A percentile compares a stretch with the other conserved stretches of the same genome.
These are phyloP conservation scores for Craseonycteris thonglongyai DNA, from an alignment of 2,113 vertebrate species.

Conservation along the genomic window DNA sequence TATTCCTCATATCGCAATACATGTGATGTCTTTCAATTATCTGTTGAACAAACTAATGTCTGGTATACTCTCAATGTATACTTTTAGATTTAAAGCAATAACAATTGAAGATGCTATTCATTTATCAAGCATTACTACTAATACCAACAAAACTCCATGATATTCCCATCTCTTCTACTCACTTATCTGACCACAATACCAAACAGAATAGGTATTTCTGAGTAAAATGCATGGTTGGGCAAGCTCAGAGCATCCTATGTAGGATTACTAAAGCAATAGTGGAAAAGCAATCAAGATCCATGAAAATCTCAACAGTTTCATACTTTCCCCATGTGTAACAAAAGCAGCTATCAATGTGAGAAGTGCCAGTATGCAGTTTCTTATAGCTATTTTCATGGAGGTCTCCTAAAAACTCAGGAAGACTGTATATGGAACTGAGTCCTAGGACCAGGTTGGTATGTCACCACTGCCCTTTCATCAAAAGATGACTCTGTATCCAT, in stretches of 20 bases:
- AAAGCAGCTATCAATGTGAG: not conserved
- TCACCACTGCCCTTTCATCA: not conserved
- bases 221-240: not conserved
- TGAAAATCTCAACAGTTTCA: not conserved
- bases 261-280: not conserved
- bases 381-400: not conserved
- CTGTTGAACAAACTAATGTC: not conserved
- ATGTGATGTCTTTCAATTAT: not conserved
- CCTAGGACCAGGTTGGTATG: not conserved
- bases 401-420: not conserved
- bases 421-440: not conserved
- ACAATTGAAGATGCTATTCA: not conserved
- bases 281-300: not conserved
- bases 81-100: not conserved
- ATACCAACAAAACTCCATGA: not conserved
- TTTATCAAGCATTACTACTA: not conserved
- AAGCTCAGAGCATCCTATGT: not conserved
- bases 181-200: not conserved
- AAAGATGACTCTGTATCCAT: not conserved
- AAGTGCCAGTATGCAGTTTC: not conserved
- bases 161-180: not conserved
- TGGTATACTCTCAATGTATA: not conserved
- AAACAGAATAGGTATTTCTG: not conserved
- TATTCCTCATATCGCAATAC: not conserved
- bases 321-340: not conserved